Conservation (phyloP, 1,140 invertebrate genomes). For the Aphis craccivora region DNA sequence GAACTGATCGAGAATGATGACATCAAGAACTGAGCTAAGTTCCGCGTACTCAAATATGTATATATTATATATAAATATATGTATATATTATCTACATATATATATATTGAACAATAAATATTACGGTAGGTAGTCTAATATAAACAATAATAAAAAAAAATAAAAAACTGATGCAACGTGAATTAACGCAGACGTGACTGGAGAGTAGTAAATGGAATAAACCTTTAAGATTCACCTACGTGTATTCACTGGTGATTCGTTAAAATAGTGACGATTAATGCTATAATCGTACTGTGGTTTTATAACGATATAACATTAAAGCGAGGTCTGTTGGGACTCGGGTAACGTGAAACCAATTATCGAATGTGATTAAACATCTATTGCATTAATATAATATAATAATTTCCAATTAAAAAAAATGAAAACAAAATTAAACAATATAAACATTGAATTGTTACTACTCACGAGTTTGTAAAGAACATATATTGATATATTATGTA, state of each 20-base stretch:
- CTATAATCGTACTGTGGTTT: neutral
- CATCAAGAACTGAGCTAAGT: constrained; percentile 55
- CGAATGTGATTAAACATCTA: neutral
- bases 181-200: neutral
- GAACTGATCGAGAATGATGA: constrained; percentile 59
- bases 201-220: neutral
- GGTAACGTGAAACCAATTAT: neutral
- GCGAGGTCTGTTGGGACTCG: neutral
- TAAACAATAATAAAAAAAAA: neutral
- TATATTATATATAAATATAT: neutral
- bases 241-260: neutral
- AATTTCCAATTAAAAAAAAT: neutral
- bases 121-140: neutral
- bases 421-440: neutral
- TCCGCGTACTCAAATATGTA: neutral
- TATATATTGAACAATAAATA: neutral
- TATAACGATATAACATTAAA: neutral
- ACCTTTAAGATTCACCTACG: neutral
- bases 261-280: neutral
- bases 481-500: too few species aligned
- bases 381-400: neutral
- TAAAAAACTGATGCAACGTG: neutral
- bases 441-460: neutral
- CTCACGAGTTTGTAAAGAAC: neutral
- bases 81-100: neutral